phyloP scores from a whole-genome alignment of 2,797 vertebrate genomes.

The Crotalus adamanteus region DNA sequence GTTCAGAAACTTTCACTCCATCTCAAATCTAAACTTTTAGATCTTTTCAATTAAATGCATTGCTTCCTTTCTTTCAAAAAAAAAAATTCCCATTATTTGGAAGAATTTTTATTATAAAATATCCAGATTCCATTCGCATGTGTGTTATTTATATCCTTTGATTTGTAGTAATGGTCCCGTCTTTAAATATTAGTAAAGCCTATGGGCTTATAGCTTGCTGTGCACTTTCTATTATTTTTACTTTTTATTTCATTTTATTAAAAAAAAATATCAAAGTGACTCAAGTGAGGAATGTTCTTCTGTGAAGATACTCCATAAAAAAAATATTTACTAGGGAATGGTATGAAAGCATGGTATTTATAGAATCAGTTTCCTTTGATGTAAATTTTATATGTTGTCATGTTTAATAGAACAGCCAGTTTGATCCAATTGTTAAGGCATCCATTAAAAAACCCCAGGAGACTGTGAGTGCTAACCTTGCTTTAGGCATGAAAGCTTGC shows the following conservation, averaged over 20 bases:
- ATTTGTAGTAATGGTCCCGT: neutral
- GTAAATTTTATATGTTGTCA: neutral
- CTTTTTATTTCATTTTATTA: neutral
- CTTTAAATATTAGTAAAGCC: neutral
- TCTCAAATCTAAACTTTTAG: neutral
- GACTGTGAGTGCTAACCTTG: neutral
- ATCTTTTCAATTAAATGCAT: neutral
- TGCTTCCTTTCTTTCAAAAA: neutral
- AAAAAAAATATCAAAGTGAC: neutral
- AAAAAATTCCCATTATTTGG: neutral
- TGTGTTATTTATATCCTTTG: neutral
- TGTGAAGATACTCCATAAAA: neutral
- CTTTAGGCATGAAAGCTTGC: neutral
- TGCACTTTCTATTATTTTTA: neutral
- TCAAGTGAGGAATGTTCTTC: neutral
- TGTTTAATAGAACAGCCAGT: neutral
- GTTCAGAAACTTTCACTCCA: neutral
- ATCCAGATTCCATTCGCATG: neutral
- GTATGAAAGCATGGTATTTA: neutral
- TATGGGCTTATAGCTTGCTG: neutral
- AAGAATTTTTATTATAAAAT: neutral
- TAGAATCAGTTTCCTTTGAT: neutral
- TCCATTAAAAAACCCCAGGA: neutral
- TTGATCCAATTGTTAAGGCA: neutral
- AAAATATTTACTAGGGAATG: neutral